Base-by-base conservation (phyloP, 2,113 vertebrate species). In the Sminthopsis crassicaudata region DNA sequence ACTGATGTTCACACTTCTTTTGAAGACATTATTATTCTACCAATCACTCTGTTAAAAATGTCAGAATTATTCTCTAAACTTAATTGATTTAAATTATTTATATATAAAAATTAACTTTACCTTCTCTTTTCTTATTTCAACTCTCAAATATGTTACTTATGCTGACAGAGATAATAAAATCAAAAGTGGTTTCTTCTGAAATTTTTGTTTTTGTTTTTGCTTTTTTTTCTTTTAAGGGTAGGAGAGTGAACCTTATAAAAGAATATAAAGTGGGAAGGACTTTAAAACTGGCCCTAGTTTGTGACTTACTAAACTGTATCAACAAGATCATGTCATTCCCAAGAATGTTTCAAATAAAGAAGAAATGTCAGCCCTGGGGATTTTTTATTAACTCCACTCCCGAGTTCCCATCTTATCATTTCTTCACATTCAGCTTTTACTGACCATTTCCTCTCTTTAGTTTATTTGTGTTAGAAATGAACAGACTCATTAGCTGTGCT, bases 391-490 rank as follows among this genome's bases (percentile, higher is more conserved):
- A 98, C 98, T 94, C 96, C 89, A 92, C 94, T 92, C 90, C 46
- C 57, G 55, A 84, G 67, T 52, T 88, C 94, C 52, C 46, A 96
- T 97, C 95, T 96, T 60, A 94, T 96, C 94, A 97, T 95, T 93
- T 97, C 97, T 97, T 97, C 30, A 92, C 93, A 94, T 96, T 96
- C 94, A 94, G 96, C 95, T 96, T 97, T 96, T 99, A 98, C 98
- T 98, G 99, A 98, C 98, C 99, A 99, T 98, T 99, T 99, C 99
- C 99, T 99, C 98, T 98, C 97, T 98, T 97, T 97, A 98, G 99
- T 99, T 99, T 99, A 99, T 99, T 99, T 99, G 99, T 99, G 98
- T 99, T 99, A 99, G 98, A 99, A 99, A 98, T 98, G 98, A 99
- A 98, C 98, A 98, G 98, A 99, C 99, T 99, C 98, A 98, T 98